Conservation (phyloP, 1,140 invertebrate species). For the Cherax destructor region DNA sequence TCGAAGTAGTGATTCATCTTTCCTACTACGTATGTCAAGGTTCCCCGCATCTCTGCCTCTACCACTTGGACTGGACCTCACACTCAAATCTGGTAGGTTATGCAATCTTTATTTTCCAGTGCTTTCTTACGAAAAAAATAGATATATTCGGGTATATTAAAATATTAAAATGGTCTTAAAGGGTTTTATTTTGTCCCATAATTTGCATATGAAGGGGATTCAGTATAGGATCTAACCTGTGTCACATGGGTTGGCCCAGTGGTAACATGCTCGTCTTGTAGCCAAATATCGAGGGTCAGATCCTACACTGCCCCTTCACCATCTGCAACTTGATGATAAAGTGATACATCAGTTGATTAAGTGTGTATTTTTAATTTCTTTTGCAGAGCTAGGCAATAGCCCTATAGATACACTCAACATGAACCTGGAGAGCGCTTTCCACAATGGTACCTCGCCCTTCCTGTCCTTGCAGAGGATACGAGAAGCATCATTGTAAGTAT, state of each 20-base stretch:
- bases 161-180: too few species aligned
- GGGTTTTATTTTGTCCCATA: too few species aligned
- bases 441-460: constrained; percentile 31
- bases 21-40: constrained; percentile 44
- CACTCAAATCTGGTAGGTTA: constrained; percentile 40
- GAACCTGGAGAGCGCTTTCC: constrained; percentile 41
- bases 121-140: not conserved
- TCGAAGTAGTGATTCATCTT: constrained; percentile 32
- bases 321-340: too few species aligned
- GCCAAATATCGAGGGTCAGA: too few species aligned
- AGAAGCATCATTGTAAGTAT: constrained; percentile 51
- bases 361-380: not conserved
- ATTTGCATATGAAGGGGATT: too few species aligned
- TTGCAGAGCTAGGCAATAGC: constrained; percentile 32
- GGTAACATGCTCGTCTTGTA: too few species aligned
- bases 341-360: not conserved
- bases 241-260: too few species aligned
- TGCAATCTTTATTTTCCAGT: not conserved
- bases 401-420: constrained; percentile 32
- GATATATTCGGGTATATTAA: too few species aligned
- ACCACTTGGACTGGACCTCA: constrained; percentile 45
- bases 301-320: too few species aligned
- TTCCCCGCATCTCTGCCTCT: constrained; percentile 24
- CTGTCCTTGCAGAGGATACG: constrained; percentile 55
- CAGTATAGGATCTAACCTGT: too few species aligned